phyloP scores from a whole-genome alignment of 2,113 vertebrate genomes.

The Carollia perspicillata region DNA sequence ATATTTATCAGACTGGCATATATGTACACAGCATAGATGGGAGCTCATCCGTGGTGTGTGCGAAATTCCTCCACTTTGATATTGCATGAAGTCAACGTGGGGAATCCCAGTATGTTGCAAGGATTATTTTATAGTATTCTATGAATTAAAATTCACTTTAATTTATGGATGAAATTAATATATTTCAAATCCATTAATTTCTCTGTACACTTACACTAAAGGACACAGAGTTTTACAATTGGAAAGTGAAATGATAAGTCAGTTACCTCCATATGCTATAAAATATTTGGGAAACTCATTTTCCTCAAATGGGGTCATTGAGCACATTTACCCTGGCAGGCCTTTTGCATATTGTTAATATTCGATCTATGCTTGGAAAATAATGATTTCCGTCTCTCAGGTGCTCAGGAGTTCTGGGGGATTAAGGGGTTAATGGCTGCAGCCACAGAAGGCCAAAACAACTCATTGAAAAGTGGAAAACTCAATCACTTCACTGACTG shows the following conservation, averaged over 20 bases:
- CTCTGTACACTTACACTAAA: conserved; percentile 19
- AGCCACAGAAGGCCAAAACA: conserved; percentile 73
- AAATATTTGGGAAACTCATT: conserved; percentile 68
- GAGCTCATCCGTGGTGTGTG: conserved; percentile 13
- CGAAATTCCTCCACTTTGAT: conserved; percentile 32
- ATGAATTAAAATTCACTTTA: conserved; percentile 43
- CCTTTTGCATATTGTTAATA: conserved; percentile 72
- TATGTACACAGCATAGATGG: conserved; percentile 21
- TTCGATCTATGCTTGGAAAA: conserved; percentile 63
- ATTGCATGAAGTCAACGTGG: neutral
- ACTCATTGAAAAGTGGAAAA: conserved; percentile 76
- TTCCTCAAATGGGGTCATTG: conserved; percentile 70
- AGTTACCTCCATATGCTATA: conserved; percentile 58
- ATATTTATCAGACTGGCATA: conserved; percentile 66
- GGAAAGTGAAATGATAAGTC: conserved; percentile 54
- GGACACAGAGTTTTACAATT: conserved; percentile 33
- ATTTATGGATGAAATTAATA: conserved; percentile 26
- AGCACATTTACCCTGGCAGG: conserved; percentile 66
- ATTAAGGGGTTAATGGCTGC: conserved; percentile 76
- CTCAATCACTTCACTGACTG: conserved; percentile 71
- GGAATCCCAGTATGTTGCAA: neutral
- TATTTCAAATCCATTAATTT: conserved; percentile 27
- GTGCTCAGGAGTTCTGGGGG: conserved; percentile 67
- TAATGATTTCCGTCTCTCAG: conserved; percentile 65
- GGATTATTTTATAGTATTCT: conserved; percentile 18